Conservation (phyloP, 2,888 invertebrate species). For the Epistrophe grossulariae region DNA sequence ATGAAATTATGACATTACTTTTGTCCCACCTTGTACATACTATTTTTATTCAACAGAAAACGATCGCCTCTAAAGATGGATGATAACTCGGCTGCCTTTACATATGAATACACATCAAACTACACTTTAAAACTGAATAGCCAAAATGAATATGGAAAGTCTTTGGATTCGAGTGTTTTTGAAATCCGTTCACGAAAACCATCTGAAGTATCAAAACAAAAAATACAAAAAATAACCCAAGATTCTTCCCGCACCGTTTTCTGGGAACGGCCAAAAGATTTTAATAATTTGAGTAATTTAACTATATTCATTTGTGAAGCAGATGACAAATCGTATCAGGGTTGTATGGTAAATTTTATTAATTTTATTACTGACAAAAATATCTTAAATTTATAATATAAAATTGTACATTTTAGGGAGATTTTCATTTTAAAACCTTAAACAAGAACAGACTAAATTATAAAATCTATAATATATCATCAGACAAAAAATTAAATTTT, state of each 20-base stretch:
- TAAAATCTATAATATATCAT: constrained; percentile 82
- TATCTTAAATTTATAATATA: background rate
- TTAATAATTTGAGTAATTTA: constrained; percentile 86
- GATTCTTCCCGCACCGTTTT: constrained; percentile 89
- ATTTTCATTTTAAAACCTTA: constrained; percentile 86
- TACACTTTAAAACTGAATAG: constrained; percentile 80
- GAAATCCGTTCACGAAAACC: constrained; percentile 76
- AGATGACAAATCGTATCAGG: constrained; percentile 85
- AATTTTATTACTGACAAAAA: background rate
- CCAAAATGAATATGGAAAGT: constrained; percentile 79
- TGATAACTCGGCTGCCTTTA: constrained; percentile 78
- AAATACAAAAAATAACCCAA: constrained; percentile 88
- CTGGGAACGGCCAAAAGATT: constrained; percentile 87
- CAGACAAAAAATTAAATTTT: constrained; percentile 85
- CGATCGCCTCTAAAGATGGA: constrained; percentile 73
- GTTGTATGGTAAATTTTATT: constrained; percentile 84
- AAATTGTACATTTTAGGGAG: constrained; percentile 84
- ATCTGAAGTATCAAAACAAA: constrained; percentile 77
- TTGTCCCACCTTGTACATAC: background rate
- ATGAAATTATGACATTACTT: no score
- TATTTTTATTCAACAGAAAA: constrained; percentile 13
- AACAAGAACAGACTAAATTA: constrained; percentile 78
- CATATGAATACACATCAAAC: constrained; percentile 75
- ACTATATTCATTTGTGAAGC: constrained; percentile 92
- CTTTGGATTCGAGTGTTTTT: constrained; percentile 78